phyloP scores from a whole-genome alignment of 2,113 vertebrate species.

The Tetraodon nigroviridis region DNA sequence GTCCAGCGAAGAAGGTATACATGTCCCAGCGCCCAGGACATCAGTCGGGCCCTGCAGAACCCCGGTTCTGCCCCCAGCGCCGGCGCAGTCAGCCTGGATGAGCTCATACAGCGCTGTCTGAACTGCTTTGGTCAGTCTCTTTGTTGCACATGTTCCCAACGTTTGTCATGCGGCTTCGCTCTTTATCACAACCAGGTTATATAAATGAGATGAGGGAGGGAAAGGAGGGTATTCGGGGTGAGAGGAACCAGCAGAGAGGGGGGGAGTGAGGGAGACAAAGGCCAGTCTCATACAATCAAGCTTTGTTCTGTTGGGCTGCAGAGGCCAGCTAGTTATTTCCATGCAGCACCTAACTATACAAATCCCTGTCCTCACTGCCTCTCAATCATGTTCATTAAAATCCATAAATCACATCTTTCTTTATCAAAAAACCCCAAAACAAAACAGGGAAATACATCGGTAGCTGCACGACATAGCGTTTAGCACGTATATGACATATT shows the following conservation, averaged over 20 bases:
- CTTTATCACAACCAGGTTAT: constrained; percentile 49
- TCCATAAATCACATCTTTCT: no score
- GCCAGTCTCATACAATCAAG: constrained; percentile 55
- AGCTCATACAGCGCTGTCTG: constrained; percentile 84
- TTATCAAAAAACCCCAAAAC: no score
- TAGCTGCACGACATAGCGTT: background rate
- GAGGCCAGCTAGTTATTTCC: constrained; percentile 38
- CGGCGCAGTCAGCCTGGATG: constrained; percentile 80
- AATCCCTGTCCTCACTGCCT: constrained; percentile 3
- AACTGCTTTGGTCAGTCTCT: constrained; percentile 79
- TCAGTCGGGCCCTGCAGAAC: constrained; percentile 79
- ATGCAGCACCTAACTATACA: constrained; percentile 26
- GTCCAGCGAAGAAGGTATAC: constrained; percentile 80
- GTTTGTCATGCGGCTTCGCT: constrained; percentile 41
- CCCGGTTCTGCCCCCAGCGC: constrained; percentile 67
- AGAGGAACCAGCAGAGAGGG: constrained; percentile 25
- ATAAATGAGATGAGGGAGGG: constrained; percentile 49
- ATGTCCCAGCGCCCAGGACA: constrained; percentile 86
- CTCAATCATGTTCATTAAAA: background rate
- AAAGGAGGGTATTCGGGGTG: constrained; percentile 12
- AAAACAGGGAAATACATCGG: no score
- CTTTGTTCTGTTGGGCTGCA: constrained; percentile 52
- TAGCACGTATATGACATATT: no score
- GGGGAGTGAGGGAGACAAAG: constrained; percentile 38
- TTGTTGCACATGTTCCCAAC: constrained; percentile 14